Evolutionary conservation across 2,113 vertebrate genomes (phyloP).

Genomic region (Nicator chloris): DNA sequence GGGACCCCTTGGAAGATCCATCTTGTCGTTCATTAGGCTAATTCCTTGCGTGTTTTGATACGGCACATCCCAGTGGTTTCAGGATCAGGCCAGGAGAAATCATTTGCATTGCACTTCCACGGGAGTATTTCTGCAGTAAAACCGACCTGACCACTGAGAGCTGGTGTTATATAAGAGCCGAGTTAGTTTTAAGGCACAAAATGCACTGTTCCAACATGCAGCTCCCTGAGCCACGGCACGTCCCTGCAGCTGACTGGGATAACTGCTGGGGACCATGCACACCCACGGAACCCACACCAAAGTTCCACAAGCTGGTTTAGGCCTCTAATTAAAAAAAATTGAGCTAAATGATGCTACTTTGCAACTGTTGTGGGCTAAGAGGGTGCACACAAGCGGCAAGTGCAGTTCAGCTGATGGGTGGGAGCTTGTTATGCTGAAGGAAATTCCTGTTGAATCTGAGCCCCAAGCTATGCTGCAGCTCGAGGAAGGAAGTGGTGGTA

Average conservation of each 20-base stretch:
- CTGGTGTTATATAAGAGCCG: background rate
- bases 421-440: background rate
- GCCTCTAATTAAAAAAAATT: background rate
- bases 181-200: background rate
- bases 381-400: background rate
- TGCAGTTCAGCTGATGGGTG: background rate
- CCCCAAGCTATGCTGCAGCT: background rate
- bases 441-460: background rate
- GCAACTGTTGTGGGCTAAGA: background rate
- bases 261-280: background rate
- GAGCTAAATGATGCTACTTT: background rate
- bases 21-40: background rate
- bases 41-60: background rate
- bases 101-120: background rate
- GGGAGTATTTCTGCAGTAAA: background rate
- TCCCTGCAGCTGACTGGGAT: background rate
- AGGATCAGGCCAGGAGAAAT: background rate
- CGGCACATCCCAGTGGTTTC: background rate
- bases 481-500: background rate
- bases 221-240: background rate
- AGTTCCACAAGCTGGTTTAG: background rate
- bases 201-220: background rate
- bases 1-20: background rate
- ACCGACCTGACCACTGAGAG: background rate
- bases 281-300: background rate